Conservation (phyloP, 2,888 invertebrate genomes). For the Barypeithes pellucidus region DNA sequence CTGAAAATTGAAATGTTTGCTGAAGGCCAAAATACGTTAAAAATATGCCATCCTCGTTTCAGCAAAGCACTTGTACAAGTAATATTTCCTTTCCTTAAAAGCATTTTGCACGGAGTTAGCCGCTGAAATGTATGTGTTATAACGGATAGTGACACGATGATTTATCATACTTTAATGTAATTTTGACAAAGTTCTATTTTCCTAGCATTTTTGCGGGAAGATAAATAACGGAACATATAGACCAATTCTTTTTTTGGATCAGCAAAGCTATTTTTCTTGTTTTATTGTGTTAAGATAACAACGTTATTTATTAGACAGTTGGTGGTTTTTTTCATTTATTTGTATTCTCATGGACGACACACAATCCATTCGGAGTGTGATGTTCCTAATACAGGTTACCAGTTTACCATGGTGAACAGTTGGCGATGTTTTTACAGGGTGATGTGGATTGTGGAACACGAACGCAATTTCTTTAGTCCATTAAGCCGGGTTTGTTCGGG, state of each 20-base stretch:
- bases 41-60: no score
- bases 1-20: no score
- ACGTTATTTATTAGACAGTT: background rate
- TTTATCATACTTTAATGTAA: slow-evolving; percentile 21
- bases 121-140: background rate
- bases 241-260: background rate
- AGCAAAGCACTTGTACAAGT: background rate
- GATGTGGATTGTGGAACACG: no score
- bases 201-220: slow-evolving; percentile 4
- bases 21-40: no score
- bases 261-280: slow-evolving; percentile 3
- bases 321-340: background rate
- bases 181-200: slow-evolving; percentile 22
- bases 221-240: background rate
- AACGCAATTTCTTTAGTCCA: no score
- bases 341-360: background rate
- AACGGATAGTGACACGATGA: background rate
- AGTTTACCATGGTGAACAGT: no score
- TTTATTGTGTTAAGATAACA: slow-evolving; percentile 8
- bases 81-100: background rate
- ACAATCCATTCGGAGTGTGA: no score
- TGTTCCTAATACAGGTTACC: no score
- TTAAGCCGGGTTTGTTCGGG: no score
- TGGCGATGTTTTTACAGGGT: no score
- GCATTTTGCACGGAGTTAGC: background rate